Conservation (phyloP, 2,797 vertebrate species). For the Artibeus jamaicensis region DNA sequence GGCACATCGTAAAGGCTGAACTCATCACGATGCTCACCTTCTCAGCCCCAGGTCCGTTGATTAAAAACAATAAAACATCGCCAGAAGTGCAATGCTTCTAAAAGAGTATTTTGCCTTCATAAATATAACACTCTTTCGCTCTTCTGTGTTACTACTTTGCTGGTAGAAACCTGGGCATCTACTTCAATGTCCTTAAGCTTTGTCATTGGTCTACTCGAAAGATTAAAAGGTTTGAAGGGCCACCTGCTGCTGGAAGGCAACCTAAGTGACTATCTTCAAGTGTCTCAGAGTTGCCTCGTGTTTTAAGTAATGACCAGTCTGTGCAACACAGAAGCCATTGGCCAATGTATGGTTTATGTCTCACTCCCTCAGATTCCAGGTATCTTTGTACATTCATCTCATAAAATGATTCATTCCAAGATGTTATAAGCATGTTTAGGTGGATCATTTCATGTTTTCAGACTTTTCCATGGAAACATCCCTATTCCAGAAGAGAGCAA, state of each 20-base stretch:
- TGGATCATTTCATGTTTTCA: background rate
- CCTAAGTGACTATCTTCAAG: background rate
- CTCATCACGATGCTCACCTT: conserved; percentile 39
- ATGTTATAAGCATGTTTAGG: background rate
- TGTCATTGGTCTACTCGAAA: background rate
- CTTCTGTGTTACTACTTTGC: conserved; percentile 53
- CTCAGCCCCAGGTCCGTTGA: conserved; percentile 72
- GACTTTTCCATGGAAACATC: background rate
- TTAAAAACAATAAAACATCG: conserved; percentile 71
- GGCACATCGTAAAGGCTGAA: conserved; percentile 20
- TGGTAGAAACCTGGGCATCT: conserved; percentile 54
- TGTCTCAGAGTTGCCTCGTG: background rate
- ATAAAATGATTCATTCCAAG: background rate
- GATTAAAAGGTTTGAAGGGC: background rate
- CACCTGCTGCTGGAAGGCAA: background rate
- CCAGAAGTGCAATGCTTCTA: conserved; percentile 53
- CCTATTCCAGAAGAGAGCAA: background rate
- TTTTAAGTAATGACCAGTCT: background rate
- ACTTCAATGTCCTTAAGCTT: conserved; percentile 56
- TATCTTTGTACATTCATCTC: background rate
- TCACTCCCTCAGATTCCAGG: background rate
- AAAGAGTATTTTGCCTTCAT: conserved; percentile 69
- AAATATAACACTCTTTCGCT: conserved; percentile 59
- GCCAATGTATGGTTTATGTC: background rate
- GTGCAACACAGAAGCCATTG: background rate